Base-by-base conservation (phyloP, 2,797 vertebrate species). In the Pseudochaenichthys georgianus region DNA sequence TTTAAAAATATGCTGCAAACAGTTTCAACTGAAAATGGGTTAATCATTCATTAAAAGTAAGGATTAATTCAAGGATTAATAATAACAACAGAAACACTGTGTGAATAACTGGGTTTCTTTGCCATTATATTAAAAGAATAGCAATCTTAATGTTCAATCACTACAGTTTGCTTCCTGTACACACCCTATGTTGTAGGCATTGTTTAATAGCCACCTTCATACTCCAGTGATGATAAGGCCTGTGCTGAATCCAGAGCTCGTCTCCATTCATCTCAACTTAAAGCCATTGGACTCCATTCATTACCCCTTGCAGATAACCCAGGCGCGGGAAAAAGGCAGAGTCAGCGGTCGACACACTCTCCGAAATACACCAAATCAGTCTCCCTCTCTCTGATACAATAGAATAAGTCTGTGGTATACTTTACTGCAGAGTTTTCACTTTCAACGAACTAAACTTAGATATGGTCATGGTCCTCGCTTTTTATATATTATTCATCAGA, bases 231-330 rank as follows among this genome's bases (percentile, higher is more conserved):
- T 63, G 64, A 88, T 88, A 69, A 84, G 68, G 65, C 66, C 38
- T 41, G 54, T 76, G 74, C 84, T 70, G 73, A 83, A 78, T 85
- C 70, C 67, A 77, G 71, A 83, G 53, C 73, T 62, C 9, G n/a
- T 75, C 64, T 84, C 68, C 64, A 82, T 89, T 83, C 77, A 77
- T 85, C 71, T 82, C 62, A 77, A 68, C 70, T 82, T 75, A 87
- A 76, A 76, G 78, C 75, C 41, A 70, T 64, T 17, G 13, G 73
- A 88, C 70, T 81, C 76, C 75, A 81, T 88, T 90, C 79, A 90
- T 90, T 89, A 86, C 79, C 60, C 55, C n/a, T 64, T 73, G 77
- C 64, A 85, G 67, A 89, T 85, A 89, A 85, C 77, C 77, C 74
- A 73, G 80, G 55, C 51, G 2, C 4, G 12, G 61, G 75, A 87